Base-by-base conservation (phyloP, 2,888 invertebrate species). In the Molorchus minor region DNA sequence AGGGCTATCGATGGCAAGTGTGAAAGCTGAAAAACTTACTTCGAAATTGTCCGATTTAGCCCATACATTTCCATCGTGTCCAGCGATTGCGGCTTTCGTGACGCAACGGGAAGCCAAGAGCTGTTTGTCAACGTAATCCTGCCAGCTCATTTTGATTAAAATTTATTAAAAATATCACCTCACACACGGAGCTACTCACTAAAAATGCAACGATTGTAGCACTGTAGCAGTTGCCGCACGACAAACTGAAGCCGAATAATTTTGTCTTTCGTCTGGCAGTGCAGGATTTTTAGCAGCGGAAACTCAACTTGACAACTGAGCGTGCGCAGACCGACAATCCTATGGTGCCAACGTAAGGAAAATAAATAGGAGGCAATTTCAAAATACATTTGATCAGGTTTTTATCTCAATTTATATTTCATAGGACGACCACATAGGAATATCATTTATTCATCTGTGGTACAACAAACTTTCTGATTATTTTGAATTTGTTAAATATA, bases 81-180 rank as follows among this genome's bases (percentile, higher is more conserved):
- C 95, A 81, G 93, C 93, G 84, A 95, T 95, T 81, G 93, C 94
- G 79, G 94, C 95, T 88, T 93, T 93, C 84, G 91, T 91, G 80
- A 95, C 94, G 90, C 94, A 94, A 84, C 91, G 90, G 83, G 94
- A 94, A 82, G 94, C 94, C 86, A 95, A 87, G 86, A 95, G 90
- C 87, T 95, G 95, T 88, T 94, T 94, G 87, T 94, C 94, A 85
- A 95, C 93, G 88, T 95, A 95, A 91, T 94, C 94, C 91, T 95
- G 94, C 95, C 95, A 95, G 91, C 94, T 94, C 94, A 94, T 94
- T 84, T 84, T 89, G 84, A 70, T 70, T 71, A 54, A 62, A 71
- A 70, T 72, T 71, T 69, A 74, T 66, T 67, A 62, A 68, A 69
- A 69, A 67, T 62, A 69, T 65, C 78, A 77, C 78, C 73, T 71